Conservation (phyloP, 2,797 vertebrate species). For the Columba guinea region DNA sequence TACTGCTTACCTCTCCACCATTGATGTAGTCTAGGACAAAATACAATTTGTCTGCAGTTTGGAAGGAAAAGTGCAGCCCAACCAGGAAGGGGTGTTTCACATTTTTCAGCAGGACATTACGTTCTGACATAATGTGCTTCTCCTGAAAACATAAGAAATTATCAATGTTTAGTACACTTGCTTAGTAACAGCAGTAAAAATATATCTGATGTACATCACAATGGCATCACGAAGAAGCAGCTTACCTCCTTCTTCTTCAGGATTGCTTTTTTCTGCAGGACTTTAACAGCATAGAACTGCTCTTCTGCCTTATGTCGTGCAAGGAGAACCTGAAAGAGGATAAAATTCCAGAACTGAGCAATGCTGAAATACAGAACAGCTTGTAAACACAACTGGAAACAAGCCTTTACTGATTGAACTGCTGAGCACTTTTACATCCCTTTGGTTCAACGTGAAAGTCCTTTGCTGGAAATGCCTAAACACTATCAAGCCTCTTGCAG, state of each 20-base stretch:
- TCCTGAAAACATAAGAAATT: slow-evolving; percentile 78
- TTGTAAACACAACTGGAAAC: not conserved
- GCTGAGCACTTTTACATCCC: not conserved
- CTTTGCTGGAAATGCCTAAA: not conserved
- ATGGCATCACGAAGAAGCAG: not conserved
- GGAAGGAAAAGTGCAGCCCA: slow-evolving; percentile 97
- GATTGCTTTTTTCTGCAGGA: slow-evolving; percentile 98
- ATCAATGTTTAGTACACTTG: not conserved
- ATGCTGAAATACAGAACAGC: not conserved
- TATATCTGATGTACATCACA: not conserved
- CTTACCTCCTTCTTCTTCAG: slow-evolving; percentile 98
- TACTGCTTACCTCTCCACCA: slow-evolving; percentile 90
- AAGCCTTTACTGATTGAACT: not conserved
- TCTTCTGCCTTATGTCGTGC: slow-evolving; percentile 94
- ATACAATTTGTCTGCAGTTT: slow-evolving; percentile 96
- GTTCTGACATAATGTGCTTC: slow-evolving; percentile 99
- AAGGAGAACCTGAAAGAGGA: slow-evolving; percentile 85
- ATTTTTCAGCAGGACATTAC: slow-evolving; percentile 96
- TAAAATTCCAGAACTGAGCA: slow-evolving; percentile 1
- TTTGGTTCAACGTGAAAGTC: not conserved
- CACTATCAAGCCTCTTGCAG: not conserved
- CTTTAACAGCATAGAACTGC: slow-evolving; percentile 97
- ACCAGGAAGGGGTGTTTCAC: slow-evolving; percentile 98
- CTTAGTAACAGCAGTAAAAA: not conserved
- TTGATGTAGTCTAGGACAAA: slow-evolving; percentile 99